Evolutionary conservation across 2,797 vertebrate species (phyloP).

Genomic region (Oreochromis mossambicus): DNA sequence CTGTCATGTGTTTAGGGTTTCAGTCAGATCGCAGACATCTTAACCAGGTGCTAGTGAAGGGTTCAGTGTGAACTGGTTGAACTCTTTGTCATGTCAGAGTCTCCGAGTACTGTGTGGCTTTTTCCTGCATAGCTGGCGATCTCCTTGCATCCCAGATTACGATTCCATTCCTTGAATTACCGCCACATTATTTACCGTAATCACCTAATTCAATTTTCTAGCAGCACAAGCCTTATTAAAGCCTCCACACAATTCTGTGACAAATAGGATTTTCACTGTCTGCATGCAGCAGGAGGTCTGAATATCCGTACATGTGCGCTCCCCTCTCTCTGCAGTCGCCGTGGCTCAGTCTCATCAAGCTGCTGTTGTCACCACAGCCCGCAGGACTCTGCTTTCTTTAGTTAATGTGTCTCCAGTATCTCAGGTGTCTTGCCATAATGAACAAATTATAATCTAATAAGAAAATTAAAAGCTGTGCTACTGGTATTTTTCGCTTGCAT

Average conservation of each 20-base stretch:
- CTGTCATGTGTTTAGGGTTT: not conserved
- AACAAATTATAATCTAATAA: not conserved
- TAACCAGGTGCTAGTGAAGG: not conserved
- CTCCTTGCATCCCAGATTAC: not conserved
- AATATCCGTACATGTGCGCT: not conserved
- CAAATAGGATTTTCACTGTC: slow-evolving; percentile 51
- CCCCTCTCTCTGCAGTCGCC: not conserved
- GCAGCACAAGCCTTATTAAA: slow-evolving; percentile 29
- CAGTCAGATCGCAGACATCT: not conserved
- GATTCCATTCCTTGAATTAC: slow-evolving; percentile 5
- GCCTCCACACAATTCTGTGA: slow-evolving; percentile 37
- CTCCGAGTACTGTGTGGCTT: fast-evolving
- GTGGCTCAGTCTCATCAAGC: not conserved
- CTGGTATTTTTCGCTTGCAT: not conserved
- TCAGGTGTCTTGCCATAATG: not conserved
- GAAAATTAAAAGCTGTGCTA: not conserved
- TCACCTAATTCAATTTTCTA: slow-evolving; percentile 32
- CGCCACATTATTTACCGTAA: slow-evolving; percentile 16
- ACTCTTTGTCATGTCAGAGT: not conserved
- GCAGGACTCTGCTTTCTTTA: not conserved
- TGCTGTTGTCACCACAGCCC: not conserved
- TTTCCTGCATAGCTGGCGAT: not conserved
- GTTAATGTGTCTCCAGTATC: not conserved
- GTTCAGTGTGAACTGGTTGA: not conserved
- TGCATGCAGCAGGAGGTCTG: slow-evolving; percentile 29